Evolutionary conservation across 2,113 vertebrate species (phyloP), one percentile per base, ranked within the genome.

Genomic region (Lethenteron camtschaticum): DNA sequence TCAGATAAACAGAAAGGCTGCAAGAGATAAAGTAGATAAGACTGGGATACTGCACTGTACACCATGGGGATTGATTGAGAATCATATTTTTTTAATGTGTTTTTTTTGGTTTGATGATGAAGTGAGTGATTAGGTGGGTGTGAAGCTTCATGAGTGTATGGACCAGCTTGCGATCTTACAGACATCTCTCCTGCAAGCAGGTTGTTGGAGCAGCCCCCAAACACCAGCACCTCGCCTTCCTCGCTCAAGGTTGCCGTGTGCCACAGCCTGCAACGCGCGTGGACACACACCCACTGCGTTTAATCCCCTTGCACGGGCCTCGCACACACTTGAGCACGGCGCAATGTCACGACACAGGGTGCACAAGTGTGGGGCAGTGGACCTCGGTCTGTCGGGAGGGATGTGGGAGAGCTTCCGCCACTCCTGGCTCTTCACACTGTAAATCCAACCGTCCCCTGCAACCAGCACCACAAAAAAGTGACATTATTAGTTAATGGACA

Each of bases 131-230:
- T 66, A 24, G 9, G 63, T 11, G n/a, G n/a, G 24, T 16, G n/a
- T 66, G n/a, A 2, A 66, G n/a, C 2, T 16, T 9, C n/a, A 11
- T 16, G 8, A 66, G 24, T n/a, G 63, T 66, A 9, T n/a, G 24
- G 8, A 66, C 13, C 13, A 63, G 24, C n/a, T 16, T 66, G 9
- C n/a, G 24, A n/a, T 16, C 86, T 90, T 78, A 96, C 94, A 57
- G 94, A 90, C 85, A 82, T 85, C 2, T 87, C 82, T 24, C 88
- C 85, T 70, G 88, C 87, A 41, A 97, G 80, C 2, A 95, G 77
- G 76, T 97, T 92, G 80, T 95, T 97, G 76, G 91, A 89, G 71
- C 94, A 97, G n/a, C 94, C 94, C 69, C 94, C 91, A 3, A 97
- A 97, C 73, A 95, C 84, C 72, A 95, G 86, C 57, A 96, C 88